These are phyloP conservation scores for Microplitis mediator DNA, from an alignment of 1,140 invertebrate genomes.

Conservation along the genomic window DNA sequence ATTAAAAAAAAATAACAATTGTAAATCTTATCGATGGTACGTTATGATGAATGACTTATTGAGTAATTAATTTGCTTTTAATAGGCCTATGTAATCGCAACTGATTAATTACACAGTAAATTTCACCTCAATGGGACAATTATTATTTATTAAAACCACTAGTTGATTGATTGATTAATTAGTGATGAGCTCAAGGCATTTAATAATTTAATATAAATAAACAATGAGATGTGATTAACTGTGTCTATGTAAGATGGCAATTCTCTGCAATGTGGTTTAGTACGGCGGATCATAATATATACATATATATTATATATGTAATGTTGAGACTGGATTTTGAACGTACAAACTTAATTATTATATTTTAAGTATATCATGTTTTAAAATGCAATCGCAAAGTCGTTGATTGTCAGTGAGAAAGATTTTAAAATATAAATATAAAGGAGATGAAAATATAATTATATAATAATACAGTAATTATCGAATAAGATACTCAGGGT, in stretches of 20 bases:
- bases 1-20: not conserved
- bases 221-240: not conserved
- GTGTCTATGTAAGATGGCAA: not conserved
- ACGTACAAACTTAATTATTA: conserved; percentile 47
- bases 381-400: conserved; percentile 19
- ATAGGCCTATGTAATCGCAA: not conserved
- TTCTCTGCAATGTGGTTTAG: not conserved
- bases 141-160: not conserved
- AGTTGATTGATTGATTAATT: not conserved
- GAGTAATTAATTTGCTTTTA: not conserved
- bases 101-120: not conserved
- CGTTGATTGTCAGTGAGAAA: conserved; percentile 24
- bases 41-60: not conserved
- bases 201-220: too few relatives aligned
- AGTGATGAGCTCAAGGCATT: not conserved
- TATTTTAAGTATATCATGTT: conserved; percentile 19
- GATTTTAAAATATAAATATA: too few relatives aligned
- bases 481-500: too few relatives aligned
- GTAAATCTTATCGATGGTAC: not conserved
- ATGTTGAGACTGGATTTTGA: conserved; percentile 49
- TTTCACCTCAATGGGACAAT: not conserved
- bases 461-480: too few relatives aligned
- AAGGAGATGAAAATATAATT: too few relatives aligned
- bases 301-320: conserved; percentile 2
- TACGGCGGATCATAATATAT: conserved; percentile 12